Evolutionary conservation across 2,113 vertebrate species (phyloP), one percentile per base, ranked within the genome.

Genomic region (Tretioscincus oriximinensis): DNA sequence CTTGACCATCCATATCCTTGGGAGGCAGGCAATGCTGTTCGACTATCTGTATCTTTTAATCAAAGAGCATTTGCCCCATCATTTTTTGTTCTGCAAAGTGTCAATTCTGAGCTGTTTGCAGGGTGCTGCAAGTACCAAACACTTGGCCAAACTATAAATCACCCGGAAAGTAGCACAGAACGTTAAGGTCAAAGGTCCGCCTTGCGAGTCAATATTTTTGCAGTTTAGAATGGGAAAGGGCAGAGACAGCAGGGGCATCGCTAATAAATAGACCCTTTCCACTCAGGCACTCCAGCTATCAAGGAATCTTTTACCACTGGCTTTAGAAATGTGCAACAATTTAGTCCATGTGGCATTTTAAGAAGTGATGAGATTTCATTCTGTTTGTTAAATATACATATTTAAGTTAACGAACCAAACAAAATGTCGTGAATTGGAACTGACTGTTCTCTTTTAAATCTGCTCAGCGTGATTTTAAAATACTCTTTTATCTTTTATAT

Each of bases 111-210:
- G 20, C 47, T 64, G 51, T 20, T 41, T 10, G 63, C 65, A 78
- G 72, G n/a, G n/a, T 51, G 10, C 85, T 64, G 71, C 71, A 82
- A 78, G 74, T 69, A 29, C 26, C 22, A 82, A 81, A 65, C 54
- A 74, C 67, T 9, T 11, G 67, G 72, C 28, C 1, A 5, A 60
- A 14, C n/a, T 70, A 9, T 84, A 85, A 83, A 74, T 81, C 45
- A 35, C 51, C 49, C 29, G 45, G 83, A 88, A 24, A 54, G 11
- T 10, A 73, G 21, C 1, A 66, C 64, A 45, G 16, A 85, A 9
- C 0, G 73, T 9, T 5, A 69, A 5, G 9, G 35, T 54, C 7
- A 45, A 24, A 21, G 64, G 35, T 67, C 11, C 73, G 64, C 28
- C 81, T 64, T 85, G 24, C 6, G 31, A 31, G 24, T 51, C 29